Evolutionary conservation across 92 coral and sea anemone genomes (phyloP), one percentile per base, ranked within the genome.

Genomic region (Scolanthus callimorphus): DNA sequence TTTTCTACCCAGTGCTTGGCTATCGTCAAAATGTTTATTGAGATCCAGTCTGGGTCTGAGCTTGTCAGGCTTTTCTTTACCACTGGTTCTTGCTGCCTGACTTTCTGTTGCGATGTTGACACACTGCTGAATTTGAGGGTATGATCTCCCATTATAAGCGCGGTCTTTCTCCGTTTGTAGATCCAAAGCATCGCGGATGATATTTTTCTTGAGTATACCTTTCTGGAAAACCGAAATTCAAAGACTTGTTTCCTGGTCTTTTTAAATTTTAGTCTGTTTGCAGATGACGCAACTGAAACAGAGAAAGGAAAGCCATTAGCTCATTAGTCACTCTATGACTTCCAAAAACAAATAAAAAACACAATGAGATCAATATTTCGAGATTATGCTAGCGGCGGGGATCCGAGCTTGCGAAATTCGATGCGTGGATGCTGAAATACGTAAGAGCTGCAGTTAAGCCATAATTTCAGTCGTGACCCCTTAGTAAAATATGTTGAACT

Each of bases 101-200:
- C 44, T 11, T 9, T 17, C 48, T 24, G 11, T 19, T 23, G 6
- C 22, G 27, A 3, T 20, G n/a, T 38, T 15, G 38, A 26, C 37
- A 0, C 51, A 20, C 51, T 53, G 20, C 44, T 20, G 11, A 61
- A 37, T 21, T 44, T 49, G 2, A 78, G 55, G 9, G 51, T 62
- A n/a, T 53, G 59, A 27, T 65, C 71, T 17, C 39, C 24, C 20
- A 71, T 34, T 26, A 59, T 58, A 15, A 4, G 17, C 20, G 15
- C 30, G 25, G n/a, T 44, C 37, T 39, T 43, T 50, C 38, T 63
- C 19, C 73, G 54, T 39, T 55, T 64, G 17, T 74, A 66, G 12
- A 81, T n/a, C 87, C 87, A 81, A 45, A 81, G 54, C 9, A 20
- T 55, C 38, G 82, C 87, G 13, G 77, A 59, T 1, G 58, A 59